phyloP scores from a whole-genome alignment of 92 coral and sea anemone genomes.

The Zoanthus sociatus region DNA sequence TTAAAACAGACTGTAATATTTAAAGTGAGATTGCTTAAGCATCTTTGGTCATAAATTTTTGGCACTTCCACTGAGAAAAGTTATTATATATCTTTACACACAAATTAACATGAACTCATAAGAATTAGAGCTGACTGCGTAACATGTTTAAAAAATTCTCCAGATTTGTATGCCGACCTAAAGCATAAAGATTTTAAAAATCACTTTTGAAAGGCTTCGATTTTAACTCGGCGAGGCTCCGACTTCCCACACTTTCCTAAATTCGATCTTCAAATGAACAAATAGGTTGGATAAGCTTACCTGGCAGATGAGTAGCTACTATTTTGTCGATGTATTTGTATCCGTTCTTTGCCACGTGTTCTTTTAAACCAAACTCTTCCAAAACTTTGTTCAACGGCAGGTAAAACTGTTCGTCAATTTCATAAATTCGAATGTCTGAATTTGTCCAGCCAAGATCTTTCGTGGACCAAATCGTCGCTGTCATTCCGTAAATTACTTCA shows the following conservation, averaged over 20 bases:
- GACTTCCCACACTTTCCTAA: background rate
- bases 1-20: background rate
- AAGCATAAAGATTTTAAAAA: conserved; percentile 1
- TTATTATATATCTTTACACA: background rate
- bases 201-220: conserved; percentile 3
- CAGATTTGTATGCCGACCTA: conserved; percentile 1
- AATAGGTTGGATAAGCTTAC: background rate
- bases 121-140: background rate
- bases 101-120: background rate
- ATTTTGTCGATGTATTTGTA: background rate
- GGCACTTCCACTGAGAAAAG: background rate
- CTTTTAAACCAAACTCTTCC: background rate
- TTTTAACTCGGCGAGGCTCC: conserved; percentile 2
- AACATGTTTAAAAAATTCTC: background rate
- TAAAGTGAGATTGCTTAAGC: background rate
- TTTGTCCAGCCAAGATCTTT: background rate
- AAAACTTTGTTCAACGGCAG: background rate
- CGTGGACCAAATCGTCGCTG: background rate
- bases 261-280: background rate
- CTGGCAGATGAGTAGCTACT: conserved; percentile 3
- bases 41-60: background rate
- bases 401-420: background rate
- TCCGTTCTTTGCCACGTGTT: background rate
- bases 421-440: background rate
- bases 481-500: background rate